phyloP scores from a whole-genome alignment of 2,888 invertebrate genomes.

The Omphaloscelis lunosa region DNA sequence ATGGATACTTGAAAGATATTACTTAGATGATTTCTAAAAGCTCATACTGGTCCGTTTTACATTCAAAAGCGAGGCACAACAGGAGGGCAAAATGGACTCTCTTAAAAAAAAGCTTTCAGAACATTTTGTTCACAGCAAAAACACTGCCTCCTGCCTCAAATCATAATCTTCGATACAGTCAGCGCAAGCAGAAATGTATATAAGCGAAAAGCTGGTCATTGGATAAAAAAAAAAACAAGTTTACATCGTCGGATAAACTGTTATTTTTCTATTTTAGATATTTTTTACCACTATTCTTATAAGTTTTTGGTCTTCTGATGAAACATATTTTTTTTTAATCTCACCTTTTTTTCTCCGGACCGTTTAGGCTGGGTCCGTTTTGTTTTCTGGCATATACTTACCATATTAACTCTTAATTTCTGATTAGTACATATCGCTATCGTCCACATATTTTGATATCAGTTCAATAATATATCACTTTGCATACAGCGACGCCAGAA shows the following conservation, averaged over 20 bases:
- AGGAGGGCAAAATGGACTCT: too few relatives aligned
- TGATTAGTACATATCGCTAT: background rate
- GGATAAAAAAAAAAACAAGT: too few relatives aligned
- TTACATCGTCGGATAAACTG: too few relatives aligned
- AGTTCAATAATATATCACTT: background rate
- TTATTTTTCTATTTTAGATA: background rate
- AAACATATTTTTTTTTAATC: background rate
- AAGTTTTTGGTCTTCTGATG: too few relatives aligned
- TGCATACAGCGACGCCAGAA: background rate
- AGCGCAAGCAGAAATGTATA: background rate
- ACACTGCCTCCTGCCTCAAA: too few relatives aligned
- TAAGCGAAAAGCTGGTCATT: background rate
- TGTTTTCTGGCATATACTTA: background rate
- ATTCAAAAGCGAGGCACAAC: background rate
- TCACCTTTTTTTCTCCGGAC: background rate
- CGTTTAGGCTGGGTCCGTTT: too few relatives aligned
- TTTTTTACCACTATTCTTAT: background rate
- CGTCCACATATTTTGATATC: background rate
- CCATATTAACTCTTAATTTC: background rate
- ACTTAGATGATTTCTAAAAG: background rate
- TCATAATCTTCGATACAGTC: background rate
- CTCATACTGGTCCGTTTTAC: background rate
- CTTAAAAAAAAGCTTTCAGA: background rate
- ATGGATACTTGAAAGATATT: too few relatives aligned
- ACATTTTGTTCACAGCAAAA: background rate